Evolutionary conservation across 2,113 vertebrate genomes (phyloP).

Genomic region (Geococcyx californianus): DNA sequence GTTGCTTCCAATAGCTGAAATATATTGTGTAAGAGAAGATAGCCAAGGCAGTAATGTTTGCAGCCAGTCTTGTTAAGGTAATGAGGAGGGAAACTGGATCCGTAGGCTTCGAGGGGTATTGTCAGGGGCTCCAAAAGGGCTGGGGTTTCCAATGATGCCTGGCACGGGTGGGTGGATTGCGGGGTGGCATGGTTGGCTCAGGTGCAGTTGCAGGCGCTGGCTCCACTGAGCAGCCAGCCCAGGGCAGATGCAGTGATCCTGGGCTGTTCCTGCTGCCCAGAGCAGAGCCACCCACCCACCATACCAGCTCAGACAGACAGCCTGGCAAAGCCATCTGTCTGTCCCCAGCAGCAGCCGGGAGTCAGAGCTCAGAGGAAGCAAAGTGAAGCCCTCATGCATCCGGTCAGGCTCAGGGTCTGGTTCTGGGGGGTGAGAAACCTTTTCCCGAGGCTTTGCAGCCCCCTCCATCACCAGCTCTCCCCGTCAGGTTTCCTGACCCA

Average conservation of each 20-base stretch:
- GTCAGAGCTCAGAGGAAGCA: neutral
- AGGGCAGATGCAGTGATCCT: fast-evolving
- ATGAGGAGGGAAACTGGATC: neutral
- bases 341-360: fast-evolving
- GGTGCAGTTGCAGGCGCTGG: fast-evolving
- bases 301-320: fast-evolving
- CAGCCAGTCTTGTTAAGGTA: neutral
- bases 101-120: neutral
- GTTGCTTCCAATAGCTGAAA: neutral
- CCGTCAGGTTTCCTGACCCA: neutral
- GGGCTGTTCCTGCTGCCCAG: neutral
- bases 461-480: neutral
- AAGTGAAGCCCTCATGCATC: neutral
- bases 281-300: fast-evolving
- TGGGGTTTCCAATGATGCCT: fast-evolving
- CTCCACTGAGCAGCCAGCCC: neutral
- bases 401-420: fast-evolving
- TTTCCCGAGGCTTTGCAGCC: neutral
- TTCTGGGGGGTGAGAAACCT: neutral
- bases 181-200: neutral
- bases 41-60: slow-evolving; percentile 1
- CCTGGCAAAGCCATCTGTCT: neutral
- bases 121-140: neutral
- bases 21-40: neutral
- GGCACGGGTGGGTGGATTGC: fast-evolving